Conservation (phyloP, 2,888 invertebrate genomes). For the Halictus ligatus region DNA sequence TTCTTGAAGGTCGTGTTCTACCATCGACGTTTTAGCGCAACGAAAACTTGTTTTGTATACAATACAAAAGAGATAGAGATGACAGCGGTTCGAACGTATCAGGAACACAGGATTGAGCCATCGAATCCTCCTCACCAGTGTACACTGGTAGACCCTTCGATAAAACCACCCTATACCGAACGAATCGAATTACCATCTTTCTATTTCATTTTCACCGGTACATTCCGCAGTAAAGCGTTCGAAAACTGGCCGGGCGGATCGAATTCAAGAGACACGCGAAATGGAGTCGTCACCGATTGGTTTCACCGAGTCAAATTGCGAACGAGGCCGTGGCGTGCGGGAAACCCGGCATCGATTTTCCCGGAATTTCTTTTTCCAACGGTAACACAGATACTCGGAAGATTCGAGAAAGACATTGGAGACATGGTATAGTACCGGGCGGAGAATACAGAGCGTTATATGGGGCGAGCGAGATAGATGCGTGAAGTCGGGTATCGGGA, state of each 20-base stretch:
- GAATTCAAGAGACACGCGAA: not conserved
- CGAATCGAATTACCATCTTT: not conserved
- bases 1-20: too few relatives aligned
- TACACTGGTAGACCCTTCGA: not conserved
- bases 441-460: not conserved
- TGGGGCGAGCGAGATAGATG: not conserved
- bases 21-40: too few relatives aligned
- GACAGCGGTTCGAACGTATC: too few relatives aligned
- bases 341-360: not conserved
- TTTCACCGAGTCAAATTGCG: not conserved
- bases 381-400: conserved; percentile 1
- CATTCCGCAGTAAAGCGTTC: not conserved
- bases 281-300: not conserved
- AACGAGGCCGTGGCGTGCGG: not conserved
- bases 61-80: too few relatives aligned
- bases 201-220: not conserved
- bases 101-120: too few relatives aligned
- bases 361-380: not conserved
- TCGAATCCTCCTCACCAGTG: too few relatives aligned
- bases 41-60: too few relatives aligned
- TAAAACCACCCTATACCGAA: not conserved
- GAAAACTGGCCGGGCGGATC: not conserved
- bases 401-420: conserved; percentile 9
- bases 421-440: not conserved
- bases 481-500: conserved; percentile 35